Evolutionary conservation across 2,888 invertebrate genomes (phyloP).

Genomic region (Luperina nickerlii): DNA sequence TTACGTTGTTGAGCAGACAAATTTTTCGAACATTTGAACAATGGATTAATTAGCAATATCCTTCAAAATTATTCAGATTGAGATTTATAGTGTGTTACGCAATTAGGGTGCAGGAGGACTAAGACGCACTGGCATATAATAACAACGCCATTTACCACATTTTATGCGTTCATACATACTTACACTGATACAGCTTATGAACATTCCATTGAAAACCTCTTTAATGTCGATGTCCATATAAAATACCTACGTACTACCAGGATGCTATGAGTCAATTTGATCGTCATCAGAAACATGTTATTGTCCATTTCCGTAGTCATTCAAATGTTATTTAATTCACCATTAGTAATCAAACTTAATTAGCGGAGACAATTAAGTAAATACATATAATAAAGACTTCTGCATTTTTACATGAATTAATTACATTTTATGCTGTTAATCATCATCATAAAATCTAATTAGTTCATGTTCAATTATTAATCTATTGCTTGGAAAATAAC

Average conservation of each 20-base stretch:
- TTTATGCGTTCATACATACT: background rate
- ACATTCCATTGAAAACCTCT: slow-evolving; percentile 2
- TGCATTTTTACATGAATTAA: slow-evolving; percentile 21
- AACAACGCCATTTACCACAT: background rate
- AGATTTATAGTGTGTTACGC: too few species aligned
- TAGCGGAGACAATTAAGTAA: slow-evolving; percentile 20
- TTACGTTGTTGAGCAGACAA: too few species aligned
- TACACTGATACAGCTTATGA: background rate
- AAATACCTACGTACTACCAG: slow-evolving; percentile 18
- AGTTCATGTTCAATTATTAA: background rate
- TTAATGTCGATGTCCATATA: slow-evolving; percentile 30
- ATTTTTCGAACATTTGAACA: too few species aligned
- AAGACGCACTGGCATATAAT: slow-evolving; percentile 8
- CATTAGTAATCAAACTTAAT: slow-evolving; percentile 40
- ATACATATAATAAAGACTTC: slow-evolving; percentile 29
- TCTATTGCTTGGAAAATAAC: background rate
- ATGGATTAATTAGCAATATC: too few species aligned
- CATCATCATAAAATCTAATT: too few species aligned
- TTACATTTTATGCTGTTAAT: background rate
- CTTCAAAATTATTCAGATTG: too few species aligned
- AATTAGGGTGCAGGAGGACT: background rate
- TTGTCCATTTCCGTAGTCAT: slow-evolving; percentile 43
- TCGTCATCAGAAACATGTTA: slow-evolving; percentile 43
- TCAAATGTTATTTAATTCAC: slow-evolving; percentile 39
- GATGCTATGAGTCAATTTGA: slow-evolving; percentile 36